Base-by-base conservation (phyloP, 2,113 vertebrate species). In the Epinephelus fuscoguttatus region DNA sequence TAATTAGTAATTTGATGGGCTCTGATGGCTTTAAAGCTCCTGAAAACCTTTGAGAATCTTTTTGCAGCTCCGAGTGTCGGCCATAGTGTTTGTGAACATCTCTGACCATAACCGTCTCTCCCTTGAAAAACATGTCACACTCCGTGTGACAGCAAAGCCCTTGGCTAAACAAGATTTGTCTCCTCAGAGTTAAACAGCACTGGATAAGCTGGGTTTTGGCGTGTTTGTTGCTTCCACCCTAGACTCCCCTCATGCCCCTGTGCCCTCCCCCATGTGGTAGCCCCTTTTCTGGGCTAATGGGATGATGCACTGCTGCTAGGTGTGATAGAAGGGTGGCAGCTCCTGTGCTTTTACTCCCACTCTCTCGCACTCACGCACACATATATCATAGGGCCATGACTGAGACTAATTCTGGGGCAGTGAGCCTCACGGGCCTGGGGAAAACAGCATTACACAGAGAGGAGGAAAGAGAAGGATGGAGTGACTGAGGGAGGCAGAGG, bases 281-380 rank as follows among this genome's bases (percentile, higher is more conserved):
- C 68, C 81, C 42, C 69, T 82, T 70, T 81, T 87, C 81, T 63
- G 62, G 76, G 80, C 81, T 95, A 95, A 94, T 92, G 86, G 90
- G 90, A 94, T 95, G 92, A 94, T 88, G 87, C 78, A 84, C 88
- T 90, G 84, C 85, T 84, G 86, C 87, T 45, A 75, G 82, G 83
- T 89, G 81, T 82, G 85, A 90, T 81, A 70, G 87, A 82, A 70
- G 56, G 80, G 82, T 81, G 86, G 84, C 79, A 78, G 63, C 61
- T 76, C 80, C 77, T 72, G 52, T 81, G 79, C 91, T 86, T 86
- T 85, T 78, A 55, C 57, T 47, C 45, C 81, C n/a, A 83, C 69
- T 62, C 27, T 76, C 68, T 53, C 5, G 4, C 80, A 33, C 80
- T 70, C 4, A 19, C 30, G 50, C 67, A 70, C 0, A 63, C 50